These are phyloP conservation scores for Hyposoter didymator DNA, from an alignment of 2,888 invertebrate species.

Conservation along the genomic window DNA sequence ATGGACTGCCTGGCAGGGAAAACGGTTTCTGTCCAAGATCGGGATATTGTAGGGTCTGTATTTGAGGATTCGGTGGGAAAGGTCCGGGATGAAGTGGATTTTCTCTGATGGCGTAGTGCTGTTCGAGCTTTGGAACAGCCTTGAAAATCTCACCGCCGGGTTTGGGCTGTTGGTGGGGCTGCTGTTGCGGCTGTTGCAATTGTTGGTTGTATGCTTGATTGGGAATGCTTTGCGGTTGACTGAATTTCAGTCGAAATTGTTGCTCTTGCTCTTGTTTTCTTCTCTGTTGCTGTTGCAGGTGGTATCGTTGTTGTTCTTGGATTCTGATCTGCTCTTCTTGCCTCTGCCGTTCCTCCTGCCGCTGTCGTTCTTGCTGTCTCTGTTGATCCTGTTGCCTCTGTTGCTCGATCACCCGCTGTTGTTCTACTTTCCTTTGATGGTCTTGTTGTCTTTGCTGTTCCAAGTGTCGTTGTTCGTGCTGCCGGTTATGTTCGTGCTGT, in stretches of 20 bases:
- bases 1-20: slow-evolving; percentile 83
- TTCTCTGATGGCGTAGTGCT: slow-evolving; percentile 86
- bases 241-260: slow-evolving; percentile 81
- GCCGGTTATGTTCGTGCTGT: slow-evolving; percentile 75
- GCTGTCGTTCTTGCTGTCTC: slow-evolving; percentile 74
- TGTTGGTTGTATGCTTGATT: slow-evolving; percentile 85
- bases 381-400: slow-evolving; percentile 74
- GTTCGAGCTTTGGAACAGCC: slow-evolving; percentile 92
- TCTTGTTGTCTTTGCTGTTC: slow-evolving; percentile 72
- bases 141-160: slow-evolving; percentile 91
- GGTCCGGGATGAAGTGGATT: slow-evolving; percentile 83
- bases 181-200: slow-evolving; percentile 69
- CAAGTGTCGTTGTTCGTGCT: slow-evolving; percentile 71
- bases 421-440: slow-evolving; percentile 76
- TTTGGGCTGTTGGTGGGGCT: slow-evolving; percentile 62
- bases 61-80: slow-evolving; percentile 79
- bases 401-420: slow-evolving; percentile 76
- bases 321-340: slow-evolving; percentile 73
- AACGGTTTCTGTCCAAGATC: slow-evolving; percentile 84
- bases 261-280: slow-evolving; percentile 78
- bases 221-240: slow-evolving; percentile 76
- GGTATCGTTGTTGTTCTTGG: slow-evolving; percentile 73
- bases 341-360: slow-evolving; percentile 74
- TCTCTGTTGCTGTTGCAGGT: slow-evolving; percentile 80
- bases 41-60: slow-evolving; percentile 70